These are phyloP conservation scores for Sarcophaga carnaria DNA, from an alignment of 2,888 invertebrate genomes.

Conservation along the genomic window DNA sequence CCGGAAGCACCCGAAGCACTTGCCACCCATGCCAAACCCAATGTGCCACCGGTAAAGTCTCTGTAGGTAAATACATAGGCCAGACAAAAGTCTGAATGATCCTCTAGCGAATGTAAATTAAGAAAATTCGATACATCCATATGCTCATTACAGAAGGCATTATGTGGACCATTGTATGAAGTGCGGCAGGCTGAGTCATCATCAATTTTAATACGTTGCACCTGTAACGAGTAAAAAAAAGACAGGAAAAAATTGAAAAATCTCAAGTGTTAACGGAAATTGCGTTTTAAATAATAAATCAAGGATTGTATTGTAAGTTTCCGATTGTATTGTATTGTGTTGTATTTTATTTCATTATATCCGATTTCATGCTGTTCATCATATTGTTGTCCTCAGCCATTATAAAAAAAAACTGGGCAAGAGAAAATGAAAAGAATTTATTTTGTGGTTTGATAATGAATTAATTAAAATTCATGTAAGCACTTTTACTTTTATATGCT, in stretches of 20 bases:
- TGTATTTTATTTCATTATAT: no score
- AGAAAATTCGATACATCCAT: conserved; percentile 99
- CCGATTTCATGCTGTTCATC: no score
- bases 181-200: conserved; percentile 90
- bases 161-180: conserved; percentile 86
- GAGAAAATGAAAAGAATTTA: conserved; percentile 44
- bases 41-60: conserved; percentile 98
- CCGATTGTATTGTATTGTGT: conserved; percentile 7
- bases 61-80: conserved; percentile 99
- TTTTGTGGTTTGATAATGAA: conserved; percentile 62
- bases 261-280: conserved; percentile 63
- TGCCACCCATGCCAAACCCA: conserved; percentile 99
- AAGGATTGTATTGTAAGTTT: conserved; percentile 60
- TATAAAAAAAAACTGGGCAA: background rate
- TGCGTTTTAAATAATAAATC: conserved; percentile 66
- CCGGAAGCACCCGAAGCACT: conserved; percentile 98
- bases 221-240: conserved; percentile 72
- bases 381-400: conserved; percentile 4
- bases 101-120: conserved; percentile 97
- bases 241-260: background rate
- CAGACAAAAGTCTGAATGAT: conserved; percentile 99
- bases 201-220: conserved; percentile 89
- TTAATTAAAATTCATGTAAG: conserved; percentile 68
- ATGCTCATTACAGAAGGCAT: conserved; percentile 97
- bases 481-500: conserved; percentile 39